Percentiles rank a stretch among this genome's conserved stretches.
phyloP scores from a whole-genome alignment of 1,140 invertebrate species.

The Scaptomyza hsui region DNA sequence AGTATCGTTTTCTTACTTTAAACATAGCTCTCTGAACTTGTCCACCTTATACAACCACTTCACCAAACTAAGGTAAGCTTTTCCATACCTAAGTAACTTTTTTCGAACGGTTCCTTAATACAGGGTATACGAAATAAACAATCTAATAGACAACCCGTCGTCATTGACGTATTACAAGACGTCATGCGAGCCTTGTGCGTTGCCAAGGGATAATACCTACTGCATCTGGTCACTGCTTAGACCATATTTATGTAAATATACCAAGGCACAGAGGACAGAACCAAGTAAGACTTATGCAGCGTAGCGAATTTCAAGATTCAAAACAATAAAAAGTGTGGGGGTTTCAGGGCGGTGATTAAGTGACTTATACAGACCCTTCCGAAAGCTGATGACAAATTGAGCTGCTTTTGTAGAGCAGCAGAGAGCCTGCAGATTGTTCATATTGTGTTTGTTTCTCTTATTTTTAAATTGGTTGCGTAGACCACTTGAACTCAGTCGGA shows the following conservation, averaged over 20 bases:
- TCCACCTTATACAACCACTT: background rate
- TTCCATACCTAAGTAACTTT: background rate
- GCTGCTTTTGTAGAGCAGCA: constrained; percentile 31
- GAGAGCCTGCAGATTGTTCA: constrained; percentile 32
- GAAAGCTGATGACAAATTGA: constrained; percentile 77
- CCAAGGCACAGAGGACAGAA: constrained; percentile 10
- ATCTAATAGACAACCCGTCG: constrained; percentile 79
- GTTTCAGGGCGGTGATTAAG: constrained; percentile 53
- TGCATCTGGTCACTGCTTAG: constrained; percentile 12
- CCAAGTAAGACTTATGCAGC: constrained; percentile 62
- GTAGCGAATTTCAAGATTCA: constrained; percentile 56
- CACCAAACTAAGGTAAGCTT: no score
- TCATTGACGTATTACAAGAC: constrained; percentile 79
- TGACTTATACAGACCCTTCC: constrained; percentile 30
- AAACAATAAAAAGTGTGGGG: constrained; percentile 22
- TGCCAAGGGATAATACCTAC: constrained; percentile 55
- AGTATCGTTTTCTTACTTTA: background rate
- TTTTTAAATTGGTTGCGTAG: constrained; percentile 69
- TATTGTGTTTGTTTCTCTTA: constrained; percentile 15
- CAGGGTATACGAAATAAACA: constrained; percentile 65
- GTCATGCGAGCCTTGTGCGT: constrained; percentile 69
- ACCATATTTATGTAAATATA: constrained; percentile 61
- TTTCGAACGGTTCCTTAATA: background rate
- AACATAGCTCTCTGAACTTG: background rate
- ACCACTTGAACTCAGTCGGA: constrained; percentile 66